Evolutionary conservation across 2,113 vertebrate genomes (phyloP), one percentile per base, ranked within the genome.

Genomic region (Sebastes fasciatus): DNA sequence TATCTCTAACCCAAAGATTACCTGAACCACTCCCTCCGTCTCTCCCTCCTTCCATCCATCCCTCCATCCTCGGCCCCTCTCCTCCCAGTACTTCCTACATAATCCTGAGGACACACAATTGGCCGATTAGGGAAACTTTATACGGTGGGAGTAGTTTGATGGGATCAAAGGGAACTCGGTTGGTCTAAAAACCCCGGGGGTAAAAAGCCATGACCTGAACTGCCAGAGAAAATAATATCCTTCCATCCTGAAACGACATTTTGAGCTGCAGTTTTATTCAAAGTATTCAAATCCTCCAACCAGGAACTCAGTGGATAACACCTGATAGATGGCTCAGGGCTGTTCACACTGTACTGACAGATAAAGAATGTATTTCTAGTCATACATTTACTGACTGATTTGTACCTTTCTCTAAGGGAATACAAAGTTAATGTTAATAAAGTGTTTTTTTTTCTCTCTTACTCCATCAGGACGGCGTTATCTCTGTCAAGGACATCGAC

Each of bases 401-500:
- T 40, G 12, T 17, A 5, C 13, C 4, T 58, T 40, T 26, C 40
- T 43, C 7, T 23, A 21, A n/a, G 23, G 55, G 26, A 77, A 55
- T 42, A 10, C 23, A 63, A 60, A 60, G 6, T 58, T 19, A 0
- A 14, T 19, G 2, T 26, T 13, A 45, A 45, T 54, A 10, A 17
- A 17, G 11, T 48, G 26, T 0, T 16, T 69, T 69, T 19, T 49
- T 67, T 12, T 75, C 8, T 74, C 17, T 46, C 79, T 16, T 58
- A 68, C 77, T 86, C 82, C 4, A 81, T 73, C 88, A 99, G 98
- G 97, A 98, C n/a, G 98, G 96, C 77, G 17, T 98, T 42, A 93
- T 99, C 77, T 98, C 98, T 70, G 96, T 98, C 6, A 89, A 93
- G 62, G 98, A 99, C 91, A 96, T 99, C 62, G 98, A 99, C 93